Evolutionary conservation across 2,888 invertebrate species (phyloP), one percentile per base, ranked within the genome.

Genomic region (Mechanitis messenoides): DNA sequence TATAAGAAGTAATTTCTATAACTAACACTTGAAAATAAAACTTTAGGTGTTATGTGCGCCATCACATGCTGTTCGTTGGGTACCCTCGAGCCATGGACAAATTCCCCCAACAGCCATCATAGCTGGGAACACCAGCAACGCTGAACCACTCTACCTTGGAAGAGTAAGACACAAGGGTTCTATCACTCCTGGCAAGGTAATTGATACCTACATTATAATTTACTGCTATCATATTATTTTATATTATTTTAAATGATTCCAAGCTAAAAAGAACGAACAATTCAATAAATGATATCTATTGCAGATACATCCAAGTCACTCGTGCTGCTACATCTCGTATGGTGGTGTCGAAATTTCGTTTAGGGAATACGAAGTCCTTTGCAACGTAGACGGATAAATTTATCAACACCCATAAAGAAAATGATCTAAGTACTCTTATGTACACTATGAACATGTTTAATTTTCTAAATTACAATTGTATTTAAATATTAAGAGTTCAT

Each of bases 121-220:
- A 4, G 92, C 90, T 2, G 92, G 92, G 4, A 87, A 88, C 70
- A 90, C 91, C 3, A 80, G 80, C 38, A 79, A 71, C 28, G 90
- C 83, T 0, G 91, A 91, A 68, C 85, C 89, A 2, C 78, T 92
- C 12, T 92, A 91, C 72, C 84, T 92, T 7, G 92, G 90, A 33
- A 77, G 92, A 63, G 91, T 87, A 0, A 77, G 75, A 31, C 91
- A 92, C 69, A 80, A 84, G 65, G 85, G 85, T 7, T 91, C 91
- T 28, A 68, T 91, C 53, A 87, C 92, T 11, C 92, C 92, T n/a
- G 93, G 93, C 63, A 92, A 92, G 81, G 87, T 92, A 69, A 69
- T 67, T 68, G 9, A 42, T 42, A 7, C 3, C 9, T 42, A 5
- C 11, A 42, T 2, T 42, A 42, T 42, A 2, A 9, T 42, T 42